Base-by-base conservation (phyloP, 2,797 vertebrate species). In the Rhadinocentrus ornatus region DNA sequence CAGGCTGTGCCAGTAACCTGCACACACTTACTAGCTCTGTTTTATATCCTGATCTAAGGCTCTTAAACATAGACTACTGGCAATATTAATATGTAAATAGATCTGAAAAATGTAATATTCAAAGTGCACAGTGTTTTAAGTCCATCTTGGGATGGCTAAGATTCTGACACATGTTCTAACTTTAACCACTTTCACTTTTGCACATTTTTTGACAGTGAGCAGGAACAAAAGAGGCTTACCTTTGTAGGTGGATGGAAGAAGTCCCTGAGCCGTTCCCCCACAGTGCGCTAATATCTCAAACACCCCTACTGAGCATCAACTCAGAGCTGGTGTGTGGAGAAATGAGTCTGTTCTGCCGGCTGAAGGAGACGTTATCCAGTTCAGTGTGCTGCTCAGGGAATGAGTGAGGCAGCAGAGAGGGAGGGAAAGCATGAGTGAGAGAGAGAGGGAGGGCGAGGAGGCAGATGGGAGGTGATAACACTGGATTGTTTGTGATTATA, bases 291-390 rank as follows among this genome's bases (percentile, higher is more conserved):
- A 93, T 94, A 93, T 93, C 94, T 92, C 92, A 87, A 88, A 93
- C 93, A 94, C 94, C 94, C 93, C 93, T 94, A 86, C 93, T 94
- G 93, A 94, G 93, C 87, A 88, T 85, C 88, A 88, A 92, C 93
- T 92, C 91, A 94, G 93, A 94, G 94, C 93, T 94, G 93, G 93
- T 94, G 93, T 92, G 88, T 85, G 81, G 90, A 93, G 93, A 94
- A 94, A 94, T 93, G 89, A 94, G 91, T 82, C 91, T 90, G 89
- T 87, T 90, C 87, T 83, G 92, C 85, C 73, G 81, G 88, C 83
- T 87, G 90, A 84, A 85, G 81, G 86, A 93, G 88, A 88, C 81
- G 88, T 80, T 91, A 87, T 92, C 91, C 92, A 85, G 86, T 78
- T 82, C 80, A 73, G 78, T 66, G 76, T 77, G 81, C 86, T 71